A percentile compares a stretch with the other conserved stretches of the same genome.
These are phyloP conservation scores for Conger conger DNA, from an alignment of 2,113 vertebrate species.

Conservation along the genomic window DNA sequence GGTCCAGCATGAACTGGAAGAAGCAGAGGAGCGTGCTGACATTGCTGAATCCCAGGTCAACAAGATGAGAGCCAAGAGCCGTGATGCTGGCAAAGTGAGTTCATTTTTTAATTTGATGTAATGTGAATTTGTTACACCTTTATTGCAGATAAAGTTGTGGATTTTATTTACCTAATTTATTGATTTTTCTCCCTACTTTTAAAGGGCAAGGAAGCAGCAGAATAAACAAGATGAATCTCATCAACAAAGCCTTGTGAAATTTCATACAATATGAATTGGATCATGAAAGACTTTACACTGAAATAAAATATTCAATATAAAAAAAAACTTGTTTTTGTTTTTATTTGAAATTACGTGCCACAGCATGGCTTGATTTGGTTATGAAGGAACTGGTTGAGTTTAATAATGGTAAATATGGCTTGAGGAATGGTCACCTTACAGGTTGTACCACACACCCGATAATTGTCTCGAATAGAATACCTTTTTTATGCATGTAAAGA, in stretches of 20 bases:
- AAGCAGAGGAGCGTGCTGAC: constrained; percentile 79
- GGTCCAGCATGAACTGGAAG: constrained; percentile 77
- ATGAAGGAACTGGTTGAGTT: too few species aligned
- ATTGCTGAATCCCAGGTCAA: constrained; percentile 79
- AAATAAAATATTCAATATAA: not conserved
- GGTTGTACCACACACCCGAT: too few species aligned
- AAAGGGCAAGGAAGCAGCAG: not conserved
- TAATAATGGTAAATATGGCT: too few species aligned
- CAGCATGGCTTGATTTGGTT: too few species aligned
- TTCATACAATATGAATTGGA: not conserved
- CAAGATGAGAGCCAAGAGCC: constrained; percentile 75
- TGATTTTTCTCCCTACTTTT: not conserved
- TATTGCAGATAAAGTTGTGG: not conserved
- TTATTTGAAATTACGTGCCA: too few species aligned
- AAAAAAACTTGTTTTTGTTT: too few species aligned
- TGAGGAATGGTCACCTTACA: too few species aligned
- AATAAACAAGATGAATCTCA: not conserved
- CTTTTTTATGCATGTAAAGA: too few species aligned
- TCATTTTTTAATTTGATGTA: too few species aligned
- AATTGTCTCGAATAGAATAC: too few species aligned
- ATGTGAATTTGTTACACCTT: not conserved
- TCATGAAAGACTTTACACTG: not conserved
- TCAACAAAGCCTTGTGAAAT: not conserved
- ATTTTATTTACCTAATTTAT: not conserved
- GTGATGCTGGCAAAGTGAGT: constrained; percentile 55